Evolutionary conservation across 2,113 vertebrate species (phyloP).

Genomic region (Tragelaphus buxtoni): DNA sequence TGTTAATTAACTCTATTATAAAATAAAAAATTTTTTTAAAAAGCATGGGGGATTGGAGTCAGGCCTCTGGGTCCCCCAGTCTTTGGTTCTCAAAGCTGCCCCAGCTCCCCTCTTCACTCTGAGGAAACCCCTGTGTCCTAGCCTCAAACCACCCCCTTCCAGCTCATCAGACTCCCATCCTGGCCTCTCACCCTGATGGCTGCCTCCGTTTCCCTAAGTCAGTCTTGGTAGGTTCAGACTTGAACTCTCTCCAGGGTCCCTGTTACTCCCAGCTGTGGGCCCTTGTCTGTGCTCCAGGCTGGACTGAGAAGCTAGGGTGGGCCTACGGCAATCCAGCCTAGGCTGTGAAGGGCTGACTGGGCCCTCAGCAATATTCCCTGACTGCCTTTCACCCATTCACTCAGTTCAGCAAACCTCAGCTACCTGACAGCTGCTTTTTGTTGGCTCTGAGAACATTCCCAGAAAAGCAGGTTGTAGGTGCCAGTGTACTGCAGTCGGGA

Average conservation of each 20-base stretch:
- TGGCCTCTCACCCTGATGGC: not conserved
- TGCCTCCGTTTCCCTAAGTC: constrained; percentile 2
- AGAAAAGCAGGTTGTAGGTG: not conserved
- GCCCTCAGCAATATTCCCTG: not conserved
- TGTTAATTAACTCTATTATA: not conserved
- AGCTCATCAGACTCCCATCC: not conserved
- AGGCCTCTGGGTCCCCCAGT: not conserved
- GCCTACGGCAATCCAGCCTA: not conserved
- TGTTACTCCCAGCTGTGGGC: not conserved
- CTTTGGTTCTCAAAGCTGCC: not conserved
- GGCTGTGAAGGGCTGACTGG: not conserved
- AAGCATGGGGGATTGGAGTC: not conserved
- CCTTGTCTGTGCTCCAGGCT: not conserved
- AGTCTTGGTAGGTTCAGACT: not conserved
- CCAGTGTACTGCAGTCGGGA: not conserved
- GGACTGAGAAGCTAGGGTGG: not conserved
- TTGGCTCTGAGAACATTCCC: not conserved
- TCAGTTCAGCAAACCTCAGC: not conserved
- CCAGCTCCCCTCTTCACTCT: not conserved
- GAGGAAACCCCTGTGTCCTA: not conserved
- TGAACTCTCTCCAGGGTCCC: not conserved
- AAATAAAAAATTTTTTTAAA: not conserved
- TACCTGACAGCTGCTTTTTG: not conserved
- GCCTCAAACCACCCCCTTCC: not conserved
- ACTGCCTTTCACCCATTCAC: not conserved